A percentile compares a stretch with the other conserved stretches of the same genome.
Evolutionary conservation across 2,888 invertebrate species (phyloP).

Genomic region (Andrena flavipes): DNA sequence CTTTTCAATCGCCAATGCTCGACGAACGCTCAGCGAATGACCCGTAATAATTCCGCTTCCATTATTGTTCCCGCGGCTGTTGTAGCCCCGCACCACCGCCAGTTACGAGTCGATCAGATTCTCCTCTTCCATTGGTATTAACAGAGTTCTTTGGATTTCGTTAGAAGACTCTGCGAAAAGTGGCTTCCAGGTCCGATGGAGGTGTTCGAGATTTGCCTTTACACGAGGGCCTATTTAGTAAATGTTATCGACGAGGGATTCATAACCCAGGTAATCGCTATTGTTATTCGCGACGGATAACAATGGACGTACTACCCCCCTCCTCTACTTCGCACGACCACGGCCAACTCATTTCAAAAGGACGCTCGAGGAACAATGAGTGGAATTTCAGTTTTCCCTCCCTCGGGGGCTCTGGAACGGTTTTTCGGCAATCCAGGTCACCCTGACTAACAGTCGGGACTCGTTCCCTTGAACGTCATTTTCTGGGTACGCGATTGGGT

Average conservation of each 20-base stretch:
- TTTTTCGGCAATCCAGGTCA: conserved; percentile 14
- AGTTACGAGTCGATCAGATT: no score
- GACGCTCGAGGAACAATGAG: conserved; percentile 33
- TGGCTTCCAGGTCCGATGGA: background rate
- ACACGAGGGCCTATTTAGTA: background rate
- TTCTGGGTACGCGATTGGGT: background rate
- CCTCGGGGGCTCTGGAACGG: background rate
- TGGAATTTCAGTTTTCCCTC: background rate
- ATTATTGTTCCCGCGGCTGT: conserved; percentile 25
- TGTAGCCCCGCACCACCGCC: background rate
- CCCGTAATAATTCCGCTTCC: conserved; percentile 46
- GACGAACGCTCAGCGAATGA: conserved; percentile 47
- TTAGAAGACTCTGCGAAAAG: no score
- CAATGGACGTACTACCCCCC: background rate
- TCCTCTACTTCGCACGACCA: background rate
- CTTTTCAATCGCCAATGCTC: conserved; percentile 35
- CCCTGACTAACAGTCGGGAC: background rate
- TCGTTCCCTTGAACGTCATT: background rate
- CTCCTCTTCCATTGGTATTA: no score
- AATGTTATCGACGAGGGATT: background rate
- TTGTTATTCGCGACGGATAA: conserved; percentile 38
- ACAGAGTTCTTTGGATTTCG: background rate
- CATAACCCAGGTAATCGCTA: conserved; percentile 31
- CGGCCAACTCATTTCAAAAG: background rate
- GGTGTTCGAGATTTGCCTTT: background rate